These are phyloP conservation scores for Zonitis immaculata DNA, from an alignment of 2,888 invertebrate species.

Conservation along the genomic window DNA sequence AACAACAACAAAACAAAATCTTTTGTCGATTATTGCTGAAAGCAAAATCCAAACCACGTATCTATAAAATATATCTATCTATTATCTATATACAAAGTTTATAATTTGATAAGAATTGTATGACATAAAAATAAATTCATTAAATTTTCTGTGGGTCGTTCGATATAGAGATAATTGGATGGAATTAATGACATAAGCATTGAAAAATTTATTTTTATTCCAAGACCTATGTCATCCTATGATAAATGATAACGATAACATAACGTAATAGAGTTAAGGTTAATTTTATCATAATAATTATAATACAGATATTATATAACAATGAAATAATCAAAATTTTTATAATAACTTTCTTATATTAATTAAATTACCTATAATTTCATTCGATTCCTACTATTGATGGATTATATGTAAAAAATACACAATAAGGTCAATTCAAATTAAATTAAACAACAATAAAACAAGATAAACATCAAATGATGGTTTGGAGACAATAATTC, in stretches of 20 bases:
- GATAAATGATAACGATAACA: no score
- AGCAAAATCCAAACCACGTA: no score
- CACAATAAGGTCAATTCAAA: not conserved
- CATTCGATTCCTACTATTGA: no score
- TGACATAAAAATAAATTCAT: no score
- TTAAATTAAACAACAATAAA: not conserved
- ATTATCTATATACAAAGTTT: no score
- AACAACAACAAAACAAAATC: no score
- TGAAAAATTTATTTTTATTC: not conserved
- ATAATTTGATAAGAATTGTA: no score
- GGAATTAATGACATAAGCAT: not conserved
- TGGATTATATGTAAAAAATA: no score
- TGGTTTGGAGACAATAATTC: not conserved
- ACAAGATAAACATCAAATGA: not conserved
- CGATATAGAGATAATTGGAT: not conserved
- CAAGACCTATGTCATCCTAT: not conserved
- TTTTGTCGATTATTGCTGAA: no score
- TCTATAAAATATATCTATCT: no score
- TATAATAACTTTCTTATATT: not conserved
- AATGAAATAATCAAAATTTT: not conserved
- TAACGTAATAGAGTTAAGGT: not conserved
- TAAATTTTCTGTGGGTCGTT: not conserved
- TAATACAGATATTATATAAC: not conserved
- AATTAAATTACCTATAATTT: no score
- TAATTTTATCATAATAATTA: not conserved